These are phyloP conservation scores for Plectrocnemia conspersa DNA, from an alignment of 1,140 invertebrate genomes.

Conservation along the genomic window DNA sequence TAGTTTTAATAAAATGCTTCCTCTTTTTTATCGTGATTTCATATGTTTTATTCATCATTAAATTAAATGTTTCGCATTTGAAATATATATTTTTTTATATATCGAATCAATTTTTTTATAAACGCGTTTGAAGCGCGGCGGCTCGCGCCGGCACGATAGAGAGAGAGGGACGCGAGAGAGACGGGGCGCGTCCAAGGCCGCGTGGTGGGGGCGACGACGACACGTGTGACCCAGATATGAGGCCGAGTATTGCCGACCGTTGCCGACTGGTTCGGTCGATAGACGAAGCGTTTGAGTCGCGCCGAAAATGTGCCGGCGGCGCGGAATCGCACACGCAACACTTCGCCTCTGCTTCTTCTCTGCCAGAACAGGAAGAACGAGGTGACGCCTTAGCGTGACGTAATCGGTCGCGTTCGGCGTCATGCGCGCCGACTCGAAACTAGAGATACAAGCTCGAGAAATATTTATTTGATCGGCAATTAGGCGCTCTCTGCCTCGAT, in stretches of 20 bases:
- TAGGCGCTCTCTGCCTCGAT: too few species aligned
- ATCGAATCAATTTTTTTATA: too few species aligned
- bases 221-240: constrained; percentile 21
- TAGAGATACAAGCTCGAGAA: too few species aligned
- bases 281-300: not conserved
- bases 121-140: not conserved
- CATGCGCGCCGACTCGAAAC: not conserved
- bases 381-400: too few species aligned
- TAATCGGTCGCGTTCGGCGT: not conserved
- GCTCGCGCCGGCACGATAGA: not conserved
- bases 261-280: not conserved
- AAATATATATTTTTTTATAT: too few species aligned
- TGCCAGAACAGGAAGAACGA: not conserved
- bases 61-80: too few species aligned
- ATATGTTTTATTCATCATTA: too few species aligned
- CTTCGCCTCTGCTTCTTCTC: not conserved
- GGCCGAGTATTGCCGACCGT: not conserved
- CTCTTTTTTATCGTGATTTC: too few species aligned
- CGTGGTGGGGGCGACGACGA: constrained; percentile 16
- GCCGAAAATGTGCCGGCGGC: not conserved
- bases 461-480: too few species aligned
- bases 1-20: too few species aligned
- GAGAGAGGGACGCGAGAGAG: constrained; percentile 5
- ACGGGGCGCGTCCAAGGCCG: constrained; percentile 18
- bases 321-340: not conserved